Conservation (phyloP, 2,888 invertebrate species). For the Ypsolopha scabrella region DNA sequence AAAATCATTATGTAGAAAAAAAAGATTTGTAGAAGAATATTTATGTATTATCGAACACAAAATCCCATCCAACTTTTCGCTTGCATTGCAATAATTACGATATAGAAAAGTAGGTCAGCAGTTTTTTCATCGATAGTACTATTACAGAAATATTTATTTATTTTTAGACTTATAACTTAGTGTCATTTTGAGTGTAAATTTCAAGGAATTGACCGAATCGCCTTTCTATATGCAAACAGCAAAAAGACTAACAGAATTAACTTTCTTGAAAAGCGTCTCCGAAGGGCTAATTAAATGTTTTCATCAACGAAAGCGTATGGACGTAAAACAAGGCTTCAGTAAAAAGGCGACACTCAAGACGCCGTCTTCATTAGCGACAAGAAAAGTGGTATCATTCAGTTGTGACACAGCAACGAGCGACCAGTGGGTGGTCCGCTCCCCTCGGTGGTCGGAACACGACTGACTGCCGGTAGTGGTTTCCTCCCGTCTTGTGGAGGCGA, state of each 20-base stretch:
- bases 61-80: too few species aligned
- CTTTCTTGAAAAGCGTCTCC: not conserved
- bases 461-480: conserved; percentile 54
- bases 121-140: too few species aligned
- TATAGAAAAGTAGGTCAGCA: too few species aligned
- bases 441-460: conserved; percentile 55
- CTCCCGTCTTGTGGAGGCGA: conserved; percentile 27
- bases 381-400: conserved; percentile 67
- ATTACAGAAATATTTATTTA: too few species aligned
- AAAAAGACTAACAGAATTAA: too few species aligned
- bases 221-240: too few species aligned
- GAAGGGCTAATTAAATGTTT: conserved; percentile 34
- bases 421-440: conserved; percentile 45
- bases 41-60: not conserved
- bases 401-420: conserved; percentile 53
- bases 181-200: too few species aligned
- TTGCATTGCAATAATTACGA: too few species aligned
- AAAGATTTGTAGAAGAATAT: not conserved
- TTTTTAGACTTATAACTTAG: too few species aligned
- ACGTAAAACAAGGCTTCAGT: conserved; percentile 29
- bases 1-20: not conserved
- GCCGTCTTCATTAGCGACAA: conserved; percentile 68
- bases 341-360: conserved; percentile 53
- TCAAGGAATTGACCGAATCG: too few species aligned
- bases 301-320: conserved; percentile 27